These are phyloP conservation scores for Paramuricea clavata DNA, from an alignment of 92 coral and sea anemone genomes.

Conservation along the genomic window DNA sequence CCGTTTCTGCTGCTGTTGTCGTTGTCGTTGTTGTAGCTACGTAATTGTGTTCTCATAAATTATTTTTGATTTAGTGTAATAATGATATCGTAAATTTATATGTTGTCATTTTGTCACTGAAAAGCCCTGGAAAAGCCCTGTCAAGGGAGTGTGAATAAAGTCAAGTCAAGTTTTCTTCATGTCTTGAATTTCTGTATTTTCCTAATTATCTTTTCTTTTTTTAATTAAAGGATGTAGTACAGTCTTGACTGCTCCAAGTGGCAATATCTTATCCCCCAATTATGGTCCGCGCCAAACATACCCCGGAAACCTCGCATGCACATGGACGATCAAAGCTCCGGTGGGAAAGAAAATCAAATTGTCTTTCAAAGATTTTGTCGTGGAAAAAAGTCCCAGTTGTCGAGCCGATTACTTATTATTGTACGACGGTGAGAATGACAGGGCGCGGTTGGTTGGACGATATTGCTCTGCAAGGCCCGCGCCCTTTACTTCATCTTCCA, in stretches of 20 bases:
- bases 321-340: constrained; percentile 84
- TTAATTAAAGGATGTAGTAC: neutral
- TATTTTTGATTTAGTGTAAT: no score
- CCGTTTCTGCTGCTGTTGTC: no score
- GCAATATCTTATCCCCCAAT: constrained; percentile 76
- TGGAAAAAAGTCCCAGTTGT: constrained; percentile 73
- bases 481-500: constrained; percentile 63
- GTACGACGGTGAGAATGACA: constrained; percentile 75
- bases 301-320: constrained; percentile 67
- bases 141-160: no score
- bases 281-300: constrained; percentile 67
- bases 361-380: constrained; percentile 65
- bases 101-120: no score
- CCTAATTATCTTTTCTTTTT: neutral
- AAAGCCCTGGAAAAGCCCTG: no score
- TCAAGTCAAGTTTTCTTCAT: no score
- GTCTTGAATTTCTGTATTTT: no score
- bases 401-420: constrained; percentile 67
- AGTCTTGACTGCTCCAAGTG: constrained; percentile 40
- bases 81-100: no score
- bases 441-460: constrained; percentile 69
- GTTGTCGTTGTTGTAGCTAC: no score
- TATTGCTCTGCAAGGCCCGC: constrained; percentile 81
- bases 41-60: no score
- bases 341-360: constrained; percentile 70